These are phyloP conservation scores for Octopus sinensis DNA, from an alignment of 1,140 invertebrate species.

Conservation along the genomic window DNA sequence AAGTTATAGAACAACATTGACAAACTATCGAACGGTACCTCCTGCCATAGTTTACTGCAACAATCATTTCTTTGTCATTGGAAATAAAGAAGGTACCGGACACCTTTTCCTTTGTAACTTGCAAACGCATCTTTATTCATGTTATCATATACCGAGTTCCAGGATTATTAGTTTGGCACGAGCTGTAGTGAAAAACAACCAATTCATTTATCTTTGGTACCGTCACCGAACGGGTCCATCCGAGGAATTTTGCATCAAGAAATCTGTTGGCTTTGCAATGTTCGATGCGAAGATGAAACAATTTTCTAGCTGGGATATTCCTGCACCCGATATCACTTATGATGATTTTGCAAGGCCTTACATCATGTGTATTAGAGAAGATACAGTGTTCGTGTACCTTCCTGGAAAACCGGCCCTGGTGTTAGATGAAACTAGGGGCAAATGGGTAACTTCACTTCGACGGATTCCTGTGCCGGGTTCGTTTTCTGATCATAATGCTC, in stretches of 20 bases:
- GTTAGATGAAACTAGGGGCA: conserved; percentile 47
- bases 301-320: conserved; percentile 46
- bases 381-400: conserved; percentile 47
- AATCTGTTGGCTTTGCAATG: conserved; percentile 52
- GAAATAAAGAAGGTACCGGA: conserved; percentile 51
- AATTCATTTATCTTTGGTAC: conserved; percentile 51
- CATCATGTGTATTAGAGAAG: conserved; percentile 45
- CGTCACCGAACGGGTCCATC: conserved; percentile 51
- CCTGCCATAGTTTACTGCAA: conserved; percentile 49
- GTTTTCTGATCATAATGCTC: conserved; percentile 26
- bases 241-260: conserved; percentile 54
- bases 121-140: conserved; percentile 47
- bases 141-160: conserved; percentile 50
- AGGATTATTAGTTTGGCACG: conserved; percentile 51
- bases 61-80: conserved; percentile 46
- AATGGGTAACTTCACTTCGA: conserved; percentile 47
- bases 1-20: conserved; percentile 50
- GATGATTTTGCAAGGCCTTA: conserved; percentile 49
- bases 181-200: conserved; percentile 44
- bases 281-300: conserved; percentile 51
- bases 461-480: conserved; percentile 34
- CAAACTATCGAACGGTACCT: conserved; percentile 48
- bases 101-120: conserved; percentile 52
- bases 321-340: conserved; percentile 49
- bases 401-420: conserved; percentile 50